These are phyloP conservation scores for Polypedilum pembai DNA, from an alignment of 1,140 invertebrate species.

Conservation along the genomic window DNA sequence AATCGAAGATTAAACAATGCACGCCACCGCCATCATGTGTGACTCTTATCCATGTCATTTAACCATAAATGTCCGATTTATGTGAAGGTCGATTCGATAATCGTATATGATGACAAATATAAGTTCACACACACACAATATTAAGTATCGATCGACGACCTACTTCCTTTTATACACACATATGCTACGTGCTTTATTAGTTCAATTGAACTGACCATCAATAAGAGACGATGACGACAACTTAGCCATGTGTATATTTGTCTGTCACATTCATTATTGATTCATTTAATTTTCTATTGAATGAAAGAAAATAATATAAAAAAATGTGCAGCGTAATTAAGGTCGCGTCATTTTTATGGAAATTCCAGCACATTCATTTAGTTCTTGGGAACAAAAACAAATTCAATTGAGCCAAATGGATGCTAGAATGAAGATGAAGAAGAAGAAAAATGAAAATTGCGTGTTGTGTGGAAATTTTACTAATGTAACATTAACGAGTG, in stretches of 20 bases:
- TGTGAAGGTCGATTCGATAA: slow-evolving; percentile 16
- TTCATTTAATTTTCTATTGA: background rate
- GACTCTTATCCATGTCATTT: background rate
- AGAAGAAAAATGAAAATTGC: background rate
- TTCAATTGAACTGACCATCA: slow-evolving; percentile 1
- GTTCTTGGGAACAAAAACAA: background rate
- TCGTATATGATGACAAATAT: background rate
- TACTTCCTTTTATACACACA: background rate
- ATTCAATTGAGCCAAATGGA: background rate
- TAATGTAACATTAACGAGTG: background rate
- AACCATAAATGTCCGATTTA: slow-evolving; percentile 8
- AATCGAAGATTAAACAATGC: background rate
- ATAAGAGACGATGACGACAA: background rate
- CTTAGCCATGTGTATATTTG: too few relatives aligned
- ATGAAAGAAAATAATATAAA: background rate
- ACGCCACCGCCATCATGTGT: background rate
- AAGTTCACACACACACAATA: background rate
- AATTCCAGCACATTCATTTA: background rate
- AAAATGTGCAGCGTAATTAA: background rate
- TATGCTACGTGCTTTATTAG: background rate
- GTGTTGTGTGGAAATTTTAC: background rate
- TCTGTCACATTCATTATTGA: too few relatives aligned
- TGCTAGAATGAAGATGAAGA: background rate
- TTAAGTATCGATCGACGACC: background rate
- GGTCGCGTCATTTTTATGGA: slow-evolving; percentile 10